A percentile compares a stretch with the other conserved stretches of the same genome.
Evolutionary conservation across 2,113 vertebrate species (phyloP).

Genomic region (human): DNA sequence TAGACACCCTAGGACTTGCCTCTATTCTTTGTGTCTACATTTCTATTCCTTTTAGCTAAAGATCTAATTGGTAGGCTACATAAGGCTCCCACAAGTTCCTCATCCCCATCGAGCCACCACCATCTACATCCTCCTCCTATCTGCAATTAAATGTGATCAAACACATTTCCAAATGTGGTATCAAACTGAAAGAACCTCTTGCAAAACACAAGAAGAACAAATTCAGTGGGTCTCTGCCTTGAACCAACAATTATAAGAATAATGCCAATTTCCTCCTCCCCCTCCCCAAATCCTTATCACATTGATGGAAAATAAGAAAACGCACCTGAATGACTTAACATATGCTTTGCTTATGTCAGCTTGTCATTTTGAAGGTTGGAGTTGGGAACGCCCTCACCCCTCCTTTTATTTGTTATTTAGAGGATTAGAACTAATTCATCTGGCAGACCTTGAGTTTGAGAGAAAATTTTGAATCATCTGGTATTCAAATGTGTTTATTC

Average conservation of each 20-base stretch:
- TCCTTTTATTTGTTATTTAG: not conserved
- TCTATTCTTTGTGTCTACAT: not conserved
- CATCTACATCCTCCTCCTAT: too few relatives aligned
- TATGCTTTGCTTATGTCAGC: not conserved
- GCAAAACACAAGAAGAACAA: not conserved
- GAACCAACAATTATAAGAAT: not conserved
- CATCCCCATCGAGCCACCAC: not conserved
- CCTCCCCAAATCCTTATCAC: not conserved
- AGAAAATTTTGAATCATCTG: not conserved
- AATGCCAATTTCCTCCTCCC: not conserved
- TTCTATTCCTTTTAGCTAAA: not conserved
- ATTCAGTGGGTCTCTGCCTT: not conserved
- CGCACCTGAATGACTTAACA: not conserved
- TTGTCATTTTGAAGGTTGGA: not conserved
- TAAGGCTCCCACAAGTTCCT: too few relatives aligned
- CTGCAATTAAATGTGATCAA: not conserved
- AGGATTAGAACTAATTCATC: not conserved
- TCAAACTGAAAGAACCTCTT: not conserved
- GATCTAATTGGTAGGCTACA: not conserved
- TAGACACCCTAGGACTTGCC: not conserved
- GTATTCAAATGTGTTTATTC: constrained; percentile 45
- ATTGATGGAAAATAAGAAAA: not conserved
- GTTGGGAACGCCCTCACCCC: not conserved
- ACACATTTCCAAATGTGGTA: not conserved
- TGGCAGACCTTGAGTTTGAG: not conserved